Percentiles rank a stretch among this genome's conserved stretches.
phyloP scores from a whole-genome alignment of 2,113 vertebrate species.

The Trematomus loennbergii region DNA sequence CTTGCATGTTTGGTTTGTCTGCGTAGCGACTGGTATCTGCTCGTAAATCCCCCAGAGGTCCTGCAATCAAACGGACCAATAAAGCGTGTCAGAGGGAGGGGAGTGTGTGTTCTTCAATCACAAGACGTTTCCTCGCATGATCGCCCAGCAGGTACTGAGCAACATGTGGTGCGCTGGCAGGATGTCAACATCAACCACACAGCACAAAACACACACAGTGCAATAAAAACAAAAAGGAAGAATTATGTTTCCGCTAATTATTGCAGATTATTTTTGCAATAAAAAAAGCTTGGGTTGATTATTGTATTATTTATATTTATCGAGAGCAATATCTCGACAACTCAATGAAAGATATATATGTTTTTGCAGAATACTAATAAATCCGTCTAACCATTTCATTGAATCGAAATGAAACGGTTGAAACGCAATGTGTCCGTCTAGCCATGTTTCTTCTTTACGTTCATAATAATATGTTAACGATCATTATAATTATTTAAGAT shows the following conservation, averaged over 20 bases:
- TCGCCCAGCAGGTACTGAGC: conserved; percentile 37
- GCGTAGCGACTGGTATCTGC: conserved; percentile 23
- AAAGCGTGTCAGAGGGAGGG: conserved; percentile 16
- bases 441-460: no score
- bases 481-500: no score
- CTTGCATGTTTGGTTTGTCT: conserved; percentile 37
- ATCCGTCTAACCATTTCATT: no score
- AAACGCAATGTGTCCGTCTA: no score
- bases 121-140: conserved; percentile 21
- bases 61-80: conserved; percentile 49
- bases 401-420: no score
- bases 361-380: no score
- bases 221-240: no score
- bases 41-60: conserved; percentile 39
- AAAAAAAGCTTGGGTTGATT: background rate
- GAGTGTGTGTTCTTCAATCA: conserved; percentile 46
- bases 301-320: no score
- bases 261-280: background rate
- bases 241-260: background rate
- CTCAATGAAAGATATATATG: no score
- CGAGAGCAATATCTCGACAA: no score
- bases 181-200: conserved; percentile 15
- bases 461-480: no score
- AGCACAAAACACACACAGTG: background rate
- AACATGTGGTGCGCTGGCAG: conserved; percentile 22